Evolutionary conservation across 2,888 invertebrate species (phyloP).

Genomic region (Anarsia innoxiella): DNA sequence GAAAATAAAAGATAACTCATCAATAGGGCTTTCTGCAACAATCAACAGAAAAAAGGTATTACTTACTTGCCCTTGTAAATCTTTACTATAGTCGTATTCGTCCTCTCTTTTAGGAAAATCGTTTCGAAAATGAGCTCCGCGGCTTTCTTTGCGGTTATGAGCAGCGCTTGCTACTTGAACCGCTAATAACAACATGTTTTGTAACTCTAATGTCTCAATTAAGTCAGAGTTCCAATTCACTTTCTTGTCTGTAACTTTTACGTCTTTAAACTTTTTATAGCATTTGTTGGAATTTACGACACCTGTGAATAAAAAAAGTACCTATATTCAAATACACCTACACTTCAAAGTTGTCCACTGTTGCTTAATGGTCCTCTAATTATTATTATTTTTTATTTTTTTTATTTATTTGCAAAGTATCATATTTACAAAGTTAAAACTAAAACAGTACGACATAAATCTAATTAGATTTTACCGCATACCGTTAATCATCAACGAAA

Average conservation of each 20-base stretch:
- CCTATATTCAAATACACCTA: too few relatives aligned
- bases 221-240: conserved; percentile 97
- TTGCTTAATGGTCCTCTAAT: background rate
- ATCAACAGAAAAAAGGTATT: too few relatives aligned
- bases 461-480: too few relatives aligned
- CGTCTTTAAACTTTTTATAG: conserved; percentile 82
- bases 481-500: too few relatives aligned
- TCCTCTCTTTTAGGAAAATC: conserved; percentile 93
- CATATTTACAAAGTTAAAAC: too few relatives aligned
- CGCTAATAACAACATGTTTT: conserved; percentile 95
- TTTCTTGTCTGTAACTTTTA: conserved; percentile 82
- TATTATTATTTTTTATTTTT: background rate
- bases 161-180: conserved; percentile 88
- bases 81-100: conserved; percentile 94
- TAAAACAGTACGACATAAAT: too few relatives aligned
- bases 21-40: too few relatives aligned
- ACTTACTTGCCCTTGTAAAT: conserved; percentile 83
- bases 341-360: too few relatives aligned
- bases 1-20: too few relatives aligned
- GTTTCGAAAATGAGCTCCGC: conserved; percentile 99
- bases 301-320: too few relatives aligned
- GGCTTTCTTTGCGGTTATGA: conserved; percentile 93
- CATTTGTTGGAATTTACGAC: conserved; percentile 74
- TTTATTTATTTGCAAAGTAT: too few relatives aligned
- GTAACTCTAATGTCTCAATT: conserved; percentile 95